phyloP scores from a whole-genome alignment of 35 echinoderm and acorn worm species.

The Heliocidaris erythrogramma region DNA sequence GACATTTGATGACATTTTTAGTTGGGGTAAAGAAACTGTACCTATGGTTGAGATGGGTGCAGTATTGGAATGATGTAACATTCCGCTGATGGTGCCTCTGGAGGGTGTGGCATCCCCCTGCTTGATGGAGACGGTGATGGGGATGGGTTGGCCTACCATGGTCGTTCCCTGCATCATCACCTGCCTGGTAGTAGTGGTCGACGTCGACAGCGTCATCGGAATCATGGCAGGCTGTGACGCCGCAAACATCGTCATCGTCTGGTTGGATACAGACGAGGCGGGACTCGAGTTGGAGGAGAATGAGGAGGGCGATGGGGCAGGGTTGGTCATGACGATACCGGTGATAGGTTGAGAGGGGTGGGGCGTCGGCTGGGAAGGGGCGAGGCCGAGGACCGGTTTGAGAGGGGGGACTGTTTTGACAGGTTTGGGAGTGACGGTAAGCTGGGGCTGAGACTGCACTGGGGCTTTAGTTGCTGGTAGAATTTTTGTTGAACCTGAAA shows the following conservation, averaged over 20 bases:
- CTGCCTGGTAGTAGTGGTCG: background rate
- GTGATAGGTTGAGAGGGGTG: conserved; percentile 32
- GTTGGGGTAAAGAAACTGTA: background rate
- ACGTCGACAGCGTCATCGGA: conserved; percentile 22
- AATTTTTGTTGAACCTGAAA: conserved; percentile 37
- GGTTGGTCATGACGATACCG: conserved; percentile 53
- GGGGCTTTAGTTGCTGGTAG: conserved; percentile 34
- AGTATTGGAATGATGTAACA: background rate
- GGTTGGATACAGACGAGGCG: background rate
- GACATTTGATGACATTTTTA: too few relatives aligned
- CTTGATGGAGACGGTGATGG: conserved; percentile 39
- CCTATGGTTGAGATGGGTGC: background rate
- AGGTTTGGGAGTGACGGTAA: background rate
- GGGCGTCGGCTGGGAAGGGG: background rate
- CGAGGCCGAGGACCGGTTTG: conserved; percentile 27
- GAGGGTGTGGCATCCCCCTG: background rate
- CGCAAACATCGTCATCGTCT: background rate
- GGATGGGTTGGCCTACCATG: conserved; percentile 6
- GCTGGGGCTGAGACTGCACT: conserved; percentile 34
- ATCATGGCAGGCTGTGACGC: background rate
- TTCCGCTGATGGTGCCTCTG: background rate
- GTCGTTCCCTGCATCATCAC: conserved; percentile 8
- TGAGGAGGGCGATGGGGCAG: conserved; percentile 16
- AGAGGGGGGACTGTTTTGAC: conserved; percentile 32
- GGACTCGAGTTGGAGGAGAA: background rate